Conservation (phyloP, 2,888 invertebrate genomes). For the Halocaridina rubra region DNA sequence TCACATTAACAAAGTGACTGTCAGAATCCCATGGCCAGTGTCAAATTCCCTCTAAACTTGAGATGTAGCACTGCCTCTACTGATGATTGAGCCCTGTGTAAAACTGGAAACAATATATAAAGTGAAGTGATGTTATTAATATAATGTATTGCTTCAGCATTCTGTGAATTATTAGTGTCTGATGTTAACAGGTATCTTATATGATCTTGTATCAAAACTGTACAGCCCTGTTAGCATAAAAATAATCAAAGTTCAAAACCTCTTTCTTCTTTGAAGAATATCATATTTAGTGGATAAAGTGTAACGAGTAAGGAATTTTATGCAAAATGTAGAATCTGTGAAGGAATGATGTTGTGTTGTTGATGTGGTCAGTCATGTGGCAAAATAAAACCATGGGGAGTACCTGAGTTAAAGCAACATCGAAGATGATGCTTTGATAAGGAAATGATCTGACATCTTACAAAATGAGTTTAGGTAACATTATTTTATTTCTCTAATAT, state of each 20-base stretch:
- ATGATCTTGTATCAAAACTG: neutral
- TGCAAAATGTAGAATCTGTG: conserved; percentile 43
- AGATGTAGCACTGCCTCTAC: too few species aligned
- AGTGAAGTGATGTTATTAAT: too few species aligned
- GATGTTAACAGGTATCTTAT: conserved; percentile 15
- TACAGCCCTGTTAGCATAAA: neutral
- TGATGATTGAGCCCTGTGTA: too few species aligned
- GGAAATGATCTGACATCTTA: conserved; percentile 42
- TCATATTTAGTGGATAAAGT: conserved; percentile 30
- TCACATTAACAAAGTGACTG: too few species aligned
- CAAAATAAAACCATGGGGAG: conserved; percentile 21
- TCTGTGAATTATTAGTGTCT: too few species aligned
- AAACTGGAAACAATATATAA: too few species aligned
- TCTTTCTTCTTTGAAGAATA: conserved; percentile 35
- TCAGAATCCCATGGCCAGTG: too few species aligned
- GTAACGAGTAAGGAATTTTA: conserved; percentile 11
- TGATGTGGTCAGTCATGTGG: conserved; percentile 10
- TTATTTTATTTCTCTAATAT: too few species aligned
- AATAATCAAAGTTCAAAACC: conserved; percentile 57
- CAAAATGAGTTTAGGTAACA: too few species aligned
- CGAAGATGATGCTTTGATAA: conserved; percentile 31
- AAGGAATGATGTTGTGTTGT: conserved; percentile 39
- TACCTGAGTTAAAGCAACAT: conserved; percentile 44
- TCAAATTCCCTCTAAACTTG: too few species aligned
- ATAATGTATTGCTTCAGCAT: too few species aligned